Conservation (phyloP, 1,140 invertebrate species). For the Psilanteris sp. region DNA sequence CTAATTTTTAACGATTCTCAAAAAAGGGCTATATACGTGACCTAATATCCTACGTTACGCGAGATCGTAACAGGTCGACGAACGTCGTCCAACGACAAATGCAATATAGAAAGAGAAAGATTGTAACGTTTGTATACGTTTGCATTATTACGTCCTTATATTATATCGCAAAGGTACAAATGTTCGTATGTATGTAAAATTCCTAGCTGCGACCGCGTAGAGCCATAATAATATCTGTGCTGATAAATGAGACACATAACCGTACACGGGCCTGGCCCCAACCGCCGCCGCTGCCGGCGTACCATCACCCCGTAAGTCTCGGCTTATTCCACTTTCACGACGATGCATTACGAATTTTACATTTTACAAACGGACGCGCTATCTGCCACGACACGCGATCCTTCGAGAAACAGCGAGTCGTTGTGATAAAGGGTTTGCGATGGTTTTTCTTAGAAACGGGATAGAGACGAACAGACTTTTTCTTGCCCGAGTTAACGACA, state of each 20-base stretch:
- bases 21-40: constrained; percentile 39
- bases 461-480: constrained; percentile 25
- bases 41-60: constrained; percentile 39
- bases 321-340: constrained; percentile 78
- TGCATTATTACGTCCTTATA: constrained; percentile 78
- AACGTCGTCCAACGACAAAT: constrained; percentile 27
- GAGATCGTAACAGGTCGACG: constrained; percentile 40
- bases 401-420: constrained; percentile 68
- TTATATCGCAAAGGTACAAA: constrained; percentile 78
- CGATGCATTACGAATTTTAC: constrained; percentile 79
- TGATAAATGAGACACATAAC: constrained; percentile 80
- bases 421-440: constrained; percentile 66
- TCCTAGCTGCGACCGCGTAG: constrained; percentile 73
- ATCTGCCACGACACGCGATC: constrained; percentile 76
- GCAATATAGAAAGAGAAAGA: constrained; percentile 50
- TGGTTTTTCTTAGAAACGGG: constrained; percentile 56
- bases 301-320: constrained; percentile 70
- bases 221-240: constrained; percentile 78
- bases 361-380: constrained; percentile 77
- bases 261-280: constrained; percentile 73
- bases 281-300: constrained; percentile 51
- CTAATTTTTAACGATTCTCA: constrained; percentile 8
- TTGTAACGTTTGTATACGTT: constrained; percentile 66
- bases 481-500: constrained; percentile 27
- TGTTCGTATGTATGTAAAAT: constrained; percentile 78